A percentile compares a stretch with the other conserved stretches of the same genome.
These are phyloP conservation scores for Apis cerana DNA, from an alignment of 1,140 invertebrate species.

Conservation along the genomic window DNA sequence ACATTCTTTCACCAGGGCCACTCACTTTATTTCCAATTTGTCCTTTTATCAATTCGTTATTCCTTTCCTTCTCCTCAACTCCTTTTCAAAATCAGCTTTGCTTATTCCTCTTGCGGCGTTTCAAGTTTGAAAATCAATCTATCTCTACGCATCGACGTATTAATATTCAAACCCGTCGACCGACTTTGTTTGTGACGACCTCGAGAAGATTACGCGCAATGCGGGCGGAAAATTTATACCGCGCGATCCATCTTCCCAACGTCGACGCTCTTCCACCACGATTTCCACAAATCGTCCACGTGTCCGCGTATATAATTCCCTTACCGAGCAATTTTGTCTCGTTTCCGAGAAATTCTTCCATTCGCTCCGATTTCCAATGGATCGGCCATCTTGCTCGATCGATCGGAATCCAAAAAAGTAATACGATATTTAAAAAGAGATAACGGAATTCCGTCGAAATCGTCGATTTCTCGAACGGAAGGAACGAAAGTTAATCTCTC, in stretches of 20 bases:
- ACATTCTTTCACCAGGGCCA: constrained; percentile 9
- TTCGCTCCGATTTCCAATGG: background rate
- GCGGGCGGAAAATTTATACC: background rate
- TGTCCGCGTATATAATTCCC: background rate
- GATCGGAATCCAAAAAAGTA: too few relatives aligned
- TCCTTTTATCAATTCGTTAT: background rate
- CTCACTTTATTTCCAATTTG: background rate
- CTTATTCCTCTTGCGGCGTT: background rate
- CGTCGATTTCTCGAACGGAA: too few relatives aligned
- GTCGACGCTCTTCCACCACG: constrained; percentile 7
- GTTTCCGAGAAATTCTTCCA: too few relatives aligned
- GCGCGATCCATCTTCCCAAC: background rate
- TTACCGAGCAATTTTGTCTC: accelerated
- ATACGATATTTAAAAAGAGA: too few relatives aligned
- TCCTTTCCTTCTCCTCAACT: too few relatives aligned
- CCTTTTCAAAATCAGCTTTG: background rate
- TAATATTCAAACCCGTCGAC: background rate
- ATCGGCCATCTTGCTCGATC: too few relatives aligned
- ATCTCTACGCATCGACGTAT: background rate
- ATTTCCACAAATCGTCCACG: background rate
- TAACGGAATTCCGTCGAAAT: too few relatives aligned
- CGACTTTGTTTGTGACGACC: background rate
- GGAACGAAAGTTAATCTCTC: too few relatives aligned
- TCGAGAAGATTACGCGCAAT: background rate
- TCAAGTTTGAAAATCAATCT: background rate